Evolutionary conservation across 2,113 vertebrate species (phyloP).

Genomic region (Salvelinus alpinus): DNA sequence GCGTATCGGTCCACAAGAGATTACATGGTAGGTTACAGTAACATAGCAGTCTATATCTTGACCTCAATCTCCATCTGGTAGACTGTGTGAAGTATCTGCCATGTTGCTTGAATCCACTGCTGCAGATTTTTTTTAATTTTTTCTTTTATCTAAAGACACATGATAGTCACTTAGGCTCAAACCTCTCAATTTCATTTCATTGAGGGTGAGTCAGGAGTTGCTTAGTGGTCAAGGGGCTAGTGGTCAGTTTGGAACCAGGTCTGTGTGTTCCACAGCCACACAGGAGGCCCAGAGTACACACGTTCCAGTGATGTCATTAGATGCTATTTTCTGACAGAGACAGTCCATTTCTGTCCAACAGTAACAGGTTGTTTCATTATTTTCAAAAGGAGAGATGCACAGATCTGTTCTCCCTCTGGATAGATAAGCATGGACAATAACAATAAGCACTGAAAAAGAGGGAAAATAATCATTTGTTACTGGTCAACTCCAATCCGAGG

Average conservation of each 20-base stretch:
- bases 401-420: constrained; percentile 45
- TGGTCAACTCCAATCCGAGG: constrained; percentile 40
- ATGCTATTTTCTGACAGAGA: constrained; percentile 51
- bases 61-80: neutral
- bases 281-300: constrained; percentile 37
- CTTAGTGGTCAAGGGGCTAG: constrained; percentile 48
- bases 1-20: too few species aligned
- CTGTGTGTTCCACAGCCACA: constrained; percentile 42
- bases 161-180: too few species aligned
- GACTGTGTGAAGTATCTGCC: neutral
- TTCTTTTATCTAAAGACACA: too few species aligned
- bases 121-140: too few species aligned
- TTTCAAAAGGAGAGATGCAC: constrained; percentile 47
- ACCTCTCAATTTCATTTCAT: too few species aligned
- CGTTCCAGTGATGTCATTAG: constrained; percentile 43
- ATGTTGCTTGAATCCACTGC: neutral
- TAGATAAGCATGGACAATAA: constrained; percentile 65
- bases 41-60: neutral
- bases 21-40: neutral
- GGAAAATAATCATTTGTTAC: constrained; percentile 33
- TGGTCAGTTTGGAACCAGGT: constrained; percentile 59
- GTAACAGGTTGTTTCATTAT: constrained; percentile 30
- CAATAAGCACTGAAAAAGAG: constrained; percentile 61
- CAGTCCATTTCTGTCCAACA: constrained; percentile 53
- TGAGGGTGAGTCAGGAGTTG: too few species aligned